Percentiles rank a stretch among this genome's conserved stretches.
phyloP scores from a whole-genome alignment of 1,140 invertebrate species.

The Drosophila simulans region DNA sequence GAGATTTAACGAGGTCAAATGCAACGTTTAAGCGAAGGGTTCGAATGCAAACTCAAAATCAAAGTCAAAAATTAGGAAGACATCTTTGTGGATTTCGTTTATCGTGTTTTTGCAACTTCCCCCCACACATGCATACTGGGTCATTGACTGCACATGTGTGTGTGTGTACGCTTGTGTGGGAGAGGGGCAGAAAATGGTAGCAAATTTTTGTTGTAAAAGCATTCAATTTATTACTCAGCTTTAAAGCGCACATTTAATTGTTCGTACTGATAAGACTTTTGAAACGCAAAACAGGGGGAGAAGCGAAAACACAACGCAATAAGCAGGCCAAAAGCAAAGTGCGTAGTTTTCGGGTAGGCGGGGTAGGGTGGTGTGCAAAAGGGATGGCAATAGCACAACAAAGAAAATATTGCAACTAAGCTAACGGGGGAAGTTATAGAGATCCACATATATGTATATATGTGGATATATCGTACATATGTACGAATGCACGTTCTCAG shows the following conservation, averaged over 20 bases:
- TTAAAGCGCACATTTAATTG: constrained; percentile 24
- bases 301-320: constrained; percentile 63
- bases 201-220: constrained; percentile 21
- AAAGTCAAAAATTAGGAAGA: constrained; percentile 38
- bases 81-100: constrained; percentile 26
- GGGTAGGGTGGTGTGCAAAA: constrained; percentile 16
- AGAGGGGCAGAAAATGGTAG: constrained; percentile 12
- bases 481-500: not conserved
- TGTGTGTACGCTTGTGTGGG: constrained; percentile 3
- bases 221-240: constrained; percentile 34
- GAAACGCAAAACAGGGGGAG: constrained; percentile 68
- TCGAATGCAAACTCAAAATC: constrained; percentile 21
- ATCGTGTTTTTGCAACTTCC: constrained; percentile 24
- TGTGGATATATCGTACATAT: too few relatives aligned
- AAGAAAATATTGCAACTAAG: constrained; percentile 25
- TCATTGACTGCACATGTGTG: constrained; percentile 51
- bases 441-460: not conserved
- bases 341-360: constrained; percentile 61
- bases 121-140: constrained; percentile 27
- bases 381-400: constrained; percentile 25
- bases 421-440: constrained; percentile 33
- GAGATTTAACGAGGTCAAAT: constrained; percentile 46
- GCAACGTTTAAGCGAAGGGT: constrained; percentile 25
- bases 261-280: constrained; percentile 70
- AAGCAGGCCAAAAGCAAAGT: constrained; percentile 70